Evolutionary conservation across 2,888 invertebrate genomes (phyloP), one percentile per base, ranked within the genome.

Genomic region (Xylocampa areola): DNA sequence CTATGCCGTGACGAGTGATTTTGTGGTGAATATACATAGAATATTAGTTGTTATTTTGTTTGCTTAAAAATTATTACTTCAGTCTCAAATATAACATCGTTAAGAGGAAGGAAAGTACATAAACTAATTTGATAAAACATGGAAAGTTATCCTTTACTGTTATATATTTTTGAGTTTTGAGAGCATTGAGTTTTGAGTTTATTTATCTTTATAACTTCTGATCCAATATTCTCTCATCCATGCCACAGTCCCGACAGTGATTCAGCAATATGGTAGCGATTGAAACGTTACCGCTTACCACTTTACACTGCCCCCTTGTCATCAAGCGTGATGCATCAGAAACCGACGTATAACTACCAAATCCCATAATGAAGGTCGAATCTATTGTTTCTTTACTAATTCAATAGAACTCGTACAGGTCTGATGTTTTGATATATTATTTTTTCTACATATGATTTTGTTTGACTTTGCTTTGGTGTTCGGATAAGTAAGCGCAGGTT

Each of bases 241-340:
- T 67, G 74, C 10, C 11, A 19, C n/a, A 45, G 49, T 55, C 54
- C 57, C 54, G 60, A 57, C 48, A 68, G 54, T 88, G 88, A 88
- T 69, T 86, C 77, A 73, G 81, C 87, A 80, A 48, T 75, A 75
- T 57, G 33, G 73, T 60, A 64, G 55, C 72, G 76, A 82, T 84
- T 80, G 84, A 82, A 77, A 80, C 51, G 77, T 83, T 78, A 79
- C 79, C 70, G 76, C 79, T 76, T 71, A 73, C 80, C 76, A 79
- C 77, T 82, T 79, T 80, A 74, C 73, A 73, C 62, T 52, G 62
- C 65, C 60, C 57, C 63, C 77, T 64, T 75, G 75, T 75, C 75
- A 76, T 73, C 60, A 54, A 25, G 53, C 59, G 63, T 75, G 75
- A 75, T 71, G 64, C 65, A 55, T 65, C 77, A 75, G 23, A 74